Evolutionary conservation across 2,113 vertebrate genomes (phyloP).

Genomic region (Muntiacus muntjak): DNA sequence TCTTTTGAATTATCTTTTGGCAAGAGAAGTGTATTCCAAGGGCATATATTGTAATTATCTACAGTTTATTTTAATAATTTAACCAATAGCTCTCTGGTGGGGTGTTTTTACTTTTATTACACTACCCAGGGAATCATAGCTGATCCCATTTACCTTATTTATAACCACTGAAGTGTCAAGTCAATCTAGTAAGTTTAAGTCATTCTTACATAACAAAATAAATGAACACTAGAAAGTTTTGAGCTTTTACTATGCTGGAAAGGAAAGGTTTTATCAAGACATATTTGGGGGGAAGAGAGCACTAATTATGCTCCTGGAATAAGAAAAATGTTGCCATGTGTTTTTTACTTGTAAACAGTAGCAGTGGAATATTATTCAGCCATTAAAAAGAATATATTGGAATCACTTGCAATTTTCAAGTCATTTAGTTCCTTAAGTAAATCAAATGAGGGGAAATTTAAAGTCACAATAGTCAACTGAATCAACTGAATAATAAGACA

Average conservation of each 20-base stretch:
- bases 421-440: background rate
- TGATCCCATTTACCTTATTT: conserved; percentile 27
- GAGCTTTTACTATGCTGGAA: background rate
- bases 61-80: background rate
- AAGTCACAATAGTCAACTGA: background rate
- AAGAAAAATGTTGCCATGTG: background rate
- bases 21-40: conserved; percentile 15
- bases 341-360: background rate
- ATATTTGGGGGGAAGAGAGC: background rate
- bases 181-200: background rate
- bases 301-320: background rate
- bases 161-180: conserved; percentile 44
- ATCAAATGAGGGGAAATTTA: background rate
- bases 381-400: no score
- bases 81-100: background rate
- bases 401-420: background rate
- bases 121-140: background rate
- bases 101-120: background rate
- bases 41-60: conserved; percentile 31
- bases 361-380: no score
- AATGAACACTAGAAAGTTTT: background rate
- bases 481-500: background rate
- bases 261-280: background rate
- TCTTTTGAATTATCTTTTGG: background rate
- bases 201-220: background rate